Evolutionary conservation across 2,888 invertebrate genomes (phyloP).

Genomic region (Drosophila siamana): DNA sequence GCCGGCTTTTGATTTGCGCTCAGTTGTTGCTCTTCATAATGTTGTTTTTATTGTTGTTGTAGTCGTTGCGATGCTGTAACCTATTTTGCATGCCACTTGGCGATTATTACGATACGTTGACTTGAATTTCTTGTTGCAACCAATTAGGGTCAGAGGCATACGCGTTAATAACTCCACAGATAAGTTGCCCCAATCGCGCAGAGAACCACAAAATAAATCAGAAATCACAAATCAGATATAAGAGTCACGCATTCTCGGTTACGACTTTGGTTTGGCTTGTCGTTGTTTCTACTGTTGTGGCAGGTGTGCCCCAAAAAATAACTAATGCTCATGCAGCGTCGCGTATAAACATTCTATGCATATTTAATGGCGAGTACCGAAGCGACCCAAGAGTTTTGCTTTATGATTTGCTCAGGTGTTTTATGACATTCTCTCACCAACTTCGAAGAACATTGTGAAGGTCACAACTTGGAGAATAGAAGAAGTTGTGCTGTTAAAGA

Average conservation of each 20-base stretch:
- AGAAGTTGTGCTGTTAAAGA: neutral
- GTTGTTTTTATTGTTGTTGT: slow-evolving; percentile 12
- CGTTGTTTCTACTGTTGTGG: slow-evolving; percentile 7
- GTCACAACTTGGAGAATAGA: slow-evolving; percentile 30
- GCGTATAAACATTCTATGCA: slow-evolving; percentile 50
- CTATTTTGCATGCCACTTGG: slow-evolving; percentile 73
- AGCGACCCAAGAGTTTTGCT: slow-evolving; percentile 3
- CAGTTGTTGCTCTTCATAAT: slow-evolving; percentile 23
- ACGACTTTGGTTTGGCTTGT: slow-evolving; percentile 26
- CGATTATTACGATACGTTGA: slow-evolving; percentile 58
- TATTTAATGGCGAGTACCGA: slow-evolving; percentile 42
- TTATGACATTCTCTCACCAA: slow-evolving; percentile 24
- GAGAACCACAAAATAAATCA: slow-evolving; percentile 4
- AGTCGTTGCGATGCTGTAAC: slow-evolving; percentile 73
- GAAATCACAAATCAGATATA: slow-evolving; percentile 44
- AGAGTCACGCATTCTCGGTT: slow-evolving; percentile 53
- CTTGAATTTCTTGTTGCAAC: slow-evolving; percentile 54
- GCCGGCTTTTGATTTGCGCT: slow-evolving; percentile 43
- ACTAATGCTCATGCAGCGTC: slow-evolving; percentile 39
- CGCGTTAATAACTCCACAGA: slow-evolving; percentile 18
- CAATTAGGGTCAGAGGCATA: slow-evolving; percentile 70
- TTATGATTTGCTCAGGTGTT: slow-evolving; percentile 14
- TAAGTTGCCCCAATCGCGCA: slow-evolving; percentile 19
- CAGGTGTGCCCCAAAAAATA: slow-evolving; percentile 41
- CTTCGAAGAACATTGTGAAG: slow-evolving; percentile 37